These are phyloP conservation scores for Leptopilina syphax DNA, from an alignment of 2,888 invertebrate genomes.

Conservation along the genomic window DNA sequence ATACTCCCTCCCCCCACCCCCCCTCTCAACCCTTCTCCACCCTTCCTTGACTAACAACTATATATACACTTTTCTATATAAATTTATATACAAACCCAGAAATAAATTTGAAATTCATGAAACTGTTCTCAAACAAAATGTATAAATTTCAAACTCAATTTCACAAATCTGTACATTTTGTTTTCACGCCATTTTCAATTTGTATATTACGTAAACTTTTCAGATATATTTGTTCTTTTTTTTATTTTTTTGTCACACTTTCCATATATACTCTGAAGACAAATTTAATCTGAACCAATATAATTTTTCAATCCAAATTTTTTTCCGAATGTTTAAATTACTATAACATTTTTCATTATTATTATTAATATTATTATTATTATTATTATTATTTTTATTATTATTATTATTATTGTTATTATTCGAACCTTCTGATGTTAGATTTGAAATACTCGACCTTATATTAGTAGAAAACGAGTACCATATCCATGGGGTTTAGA, in stretches of 20 bases:
- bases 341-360: too few relatives aligned
- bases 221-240: not conserved
- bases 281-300: not conserved
- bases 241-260: not conserved
- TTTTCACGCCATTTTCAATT: not conserved
- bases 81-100: not conserved
- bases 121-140: constrained; percentile 1
- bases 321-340: too few relatives aligned
- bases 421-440: too few relatives aligned
- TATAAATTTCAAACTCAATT: constrained; percentile 3
- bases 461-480: too few relatives aligned
- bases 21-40: not conserved
- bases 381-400: too few relatives aligned
- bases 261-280: too few relatives aligned
- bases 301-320: too few relatives aligned
- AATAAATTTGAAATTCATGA: constrained; percentile 6
- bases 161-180: not conserved
- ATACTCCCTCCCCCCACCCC: too few relatives aligned
- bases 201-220: not conserved
- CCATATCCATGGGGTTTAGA: too few relatives aligned
- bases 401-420: too few relatives aligned
- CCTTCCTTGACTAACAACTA: not conserved
- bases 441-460: too few relatives aligned
- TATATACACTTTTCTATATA: not conserved
- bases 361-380: too few relatives aligned